Evolutionary conservation across 2,888 invertebrate species (phyloP), one percentile per base, ranked within the genome.

Genomic region (Vesta saturnalis): DNA sequence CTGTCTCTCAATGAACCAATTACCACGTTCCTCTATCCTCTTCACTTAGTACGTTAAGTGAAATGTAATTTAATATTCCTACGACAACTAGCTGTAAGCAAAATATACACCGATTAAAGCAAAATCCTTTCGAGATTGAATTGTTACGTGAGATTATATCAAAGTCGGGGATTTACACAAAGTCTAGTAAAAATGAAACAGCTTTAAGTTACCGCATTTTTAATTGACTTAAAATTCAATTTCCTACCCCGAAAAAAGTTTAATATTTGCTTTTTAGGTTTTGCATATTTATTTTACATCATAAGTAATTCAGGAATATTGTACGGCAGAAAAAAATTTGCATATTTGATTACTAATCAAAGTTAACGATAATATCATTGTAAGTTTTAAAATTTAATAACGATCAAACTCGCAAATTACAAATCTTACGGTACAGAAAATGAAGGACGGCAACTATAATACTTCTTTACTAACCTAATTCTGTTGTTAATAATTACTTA

Each of bases 61-160:
- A 39, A 39, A 39, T 39, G 39, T 39, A 39, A 39, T 39, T 39
- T 39, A 39, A 39, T 39, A 39, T n/a, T 1, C n/a, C 39, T 39
- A 39, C 39, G 39, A 39, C 39, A 39, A 39, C n/a, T 39, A 10
- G 39, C 39, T 39, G n/a, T 39, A 39, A 39, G 39, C 39, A 39
- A 39, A 39, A 39, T 39, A n/a, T n/a, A 39, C 39, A n/a, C 8
- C 39, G 39, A 39, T 39, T 39, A 39, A n/a, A n/a, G 39, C 39
- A 12, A 39, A 39, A 39, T 39, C 39, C 39, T 39, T n/a, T 39
- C 39, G 8, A 39, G 39, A 39, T 39, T 39, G 39, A 39, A 39
- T 39, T 39, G 39, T 39, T 39, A 39, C 39, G 39, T n/a, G 39
- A 39, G 39, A 39, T 39, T 39, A 39, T 39, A 39, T 39, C 39